Evolutionary conservation across 2,888 invertebrate genomes (phyloP).

Genomic region (Tenthredo amoena): DNA sequence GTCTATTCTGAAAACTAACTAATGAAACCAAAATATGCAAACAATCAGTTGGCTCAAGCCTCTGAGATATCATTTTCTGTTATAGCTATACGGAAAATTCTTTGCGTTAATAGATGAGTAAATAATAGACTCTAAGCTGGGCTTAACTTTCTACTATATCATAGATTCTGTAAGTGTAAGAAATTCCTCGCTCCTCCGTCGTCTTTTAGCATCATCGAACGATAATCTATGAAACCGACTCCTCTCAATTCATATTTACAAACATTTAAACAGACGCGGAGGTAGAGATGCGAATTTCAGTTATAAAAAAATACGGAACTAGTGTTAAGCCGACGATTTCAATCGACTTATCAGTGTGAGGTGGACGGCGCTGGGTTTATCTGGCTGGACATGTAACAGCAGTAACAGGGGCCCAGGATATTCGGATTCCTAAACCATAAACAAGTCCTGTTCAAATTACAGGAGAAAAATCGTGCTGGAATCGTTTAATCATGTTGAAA

Average conservation of each 20-base stretch:
- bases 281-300: neutral
- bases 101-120: neutral
- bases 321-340: slow-evolving; percentile 45
- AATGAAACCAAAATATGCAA: neutral
- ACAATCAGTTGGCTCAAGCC: neutral
- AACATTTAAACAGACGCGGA: neutral
- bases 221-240: neutral
- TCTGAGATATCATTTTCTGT: neutral
- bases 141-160: neutral
- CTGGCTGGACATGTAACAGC: slow-evolving; percentile 72
- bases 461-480: slow-evolving; percentile 7
- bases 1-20: neutral
- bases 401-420: slow-evolving; percentile 68
- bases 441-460: slow-evolving; percentile 43
- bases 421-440: slow-evolving; percentile 63
- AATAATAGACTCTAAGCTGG: neutral
- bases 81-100: neutral
- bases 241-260: slow-evolving; percentile 15
- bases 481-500: neutral
- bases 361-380: slow-evolving; percentile 75
- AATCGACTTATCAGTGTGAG: slow-evolving; percentile 66
- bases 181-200: neutral
- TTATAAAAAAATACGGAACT: slow-evolving; percentile 47
- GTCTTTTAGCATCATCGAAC: neutral
- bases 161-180: neutral